Percentiles rank a stretch among this genome's conserved stretches.
These are phyloP conservation scores for Plebejus melissa DNA, from an alignment of 2,888 invertebrate genomes.

Conservation along the genomic window DNA sequence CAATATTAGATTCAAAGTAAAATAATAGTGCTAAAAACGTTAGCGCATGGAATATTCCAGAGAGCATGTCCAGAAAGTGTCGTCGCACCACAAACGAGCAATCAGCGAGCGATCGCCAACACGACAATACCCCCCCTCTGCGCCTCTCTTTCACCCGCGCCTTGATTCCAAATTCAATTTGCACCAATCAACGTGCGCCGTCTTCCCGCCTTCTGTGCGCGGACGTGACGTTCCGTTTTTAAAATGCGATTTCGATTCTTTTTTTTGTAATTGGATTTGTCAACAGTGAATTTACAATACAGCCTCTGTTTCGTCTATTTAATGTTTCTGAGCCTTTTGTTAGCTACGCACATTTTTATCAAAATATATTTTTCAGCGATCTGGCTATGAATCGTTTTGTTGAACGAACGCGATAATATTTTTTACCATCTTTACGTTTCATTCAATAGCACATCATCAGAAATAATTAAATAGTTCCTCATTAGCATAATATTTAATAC, in stretches of 20 bases:
- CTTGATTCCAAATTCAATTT: conserved; percentile 76
- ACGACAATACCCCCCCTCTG: conserved; percentile 64
- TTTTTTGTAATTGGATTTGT: conserved; percentile 32
- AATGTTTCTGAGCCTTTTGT: conserved; percentile 7
- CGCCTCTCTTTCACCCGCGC: conserved; percentile 39
- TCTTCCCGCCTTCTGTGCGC: conserved; percentile 73
- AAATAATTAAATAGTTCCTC: no score
- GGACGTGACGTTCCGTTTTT: conserved; percentile 57
- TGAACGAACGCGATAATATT: no score
- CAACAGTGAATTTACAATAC: conserved; percentile 24
- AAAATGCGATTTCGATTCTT: conserved; percentile 38
- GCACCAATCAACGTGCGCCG: conserved; percentile 77
- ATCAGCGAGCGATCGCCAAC: conserved; percentile 78
- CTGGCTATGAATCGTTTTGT: neutral
- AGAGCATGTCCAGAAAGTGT: conserved; percentile 46
- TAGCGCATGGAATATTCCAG: conserved; percentile 8
- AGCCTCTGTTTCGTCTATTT: neutral
- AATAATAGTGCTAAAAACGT: no score
- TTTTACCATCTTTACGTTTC: no score
- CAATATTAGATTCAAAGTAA: no score
- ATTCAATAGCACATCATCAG: no score
- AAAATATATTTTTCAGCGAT: neutral
- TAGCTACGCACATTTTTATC: neutral
- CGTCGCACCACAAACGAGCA: conserved; percentile 74
- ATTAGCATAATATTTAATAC: no score